Evolutionary conservation across 2,888 invertebrate genomes (phyloP), one percentile per base, ranked within the genome.

Genomic region (Meiosimyza platycephala): DNA sequence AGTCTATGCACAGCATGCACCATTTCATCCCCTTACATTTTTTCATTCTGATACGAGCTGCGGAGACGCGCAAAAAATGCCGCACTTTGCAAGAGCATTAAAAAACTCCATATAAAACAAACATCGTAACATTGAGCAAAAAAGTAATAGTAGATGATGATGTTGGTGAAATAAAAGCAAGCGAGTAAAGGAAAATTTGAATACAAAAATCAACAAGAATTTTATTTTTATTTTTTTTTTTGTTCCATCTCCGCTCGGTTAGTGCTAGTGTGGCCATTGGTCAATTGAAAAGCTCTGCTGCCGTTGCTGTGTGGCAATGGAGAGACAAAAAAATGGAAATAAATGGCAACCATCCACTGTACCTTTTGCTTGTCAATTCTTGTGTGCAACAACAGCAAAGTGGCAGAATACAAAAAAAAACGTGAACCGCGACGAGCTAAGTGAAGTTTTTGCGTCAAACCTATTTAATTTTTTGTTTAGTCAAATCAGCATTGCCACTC

Each of bases 161-260:
- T 60, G 18, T 15, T 15, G 55, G 28, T 15, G 60, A 69, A 22
- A 33, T 15, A 52, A 54, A 47, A 54, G 22, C 51, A 22, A 48
- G 50, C 6, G 16, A 16, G 28, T 15, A 60, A 22, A 28, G 51
- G 5, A 64, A 69, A 60, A 48, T 63, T 70, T 70, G 52, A 70
- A 70, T 63, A 54, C 63, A 54, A 70, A 70, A 70, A 59, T 63
- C 62, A 70, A 70, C 70, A 52, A 47, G 40, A 18, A 52, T 70
- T 70, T 70, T 62, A 57, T 68, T 70, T 52, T 18, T 7, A 40
- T 6, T 40, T 40, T 40, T 9, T 40, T 9, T 40, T 40, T 40
- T 40, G 70, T 40, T 15, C 16, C 68, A 33, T 11, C 28, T 13
- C n/a, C 15, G 48, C 15, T 13, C 15, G 4, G 33, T 5, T n/a